A percentile compares a stretch with the other conserved stretches of the same genome.
Evolutionary conservation across 2,797 vertebrate genomes (phyloP).

Genomic region (Xerus rutilus): DNA sequence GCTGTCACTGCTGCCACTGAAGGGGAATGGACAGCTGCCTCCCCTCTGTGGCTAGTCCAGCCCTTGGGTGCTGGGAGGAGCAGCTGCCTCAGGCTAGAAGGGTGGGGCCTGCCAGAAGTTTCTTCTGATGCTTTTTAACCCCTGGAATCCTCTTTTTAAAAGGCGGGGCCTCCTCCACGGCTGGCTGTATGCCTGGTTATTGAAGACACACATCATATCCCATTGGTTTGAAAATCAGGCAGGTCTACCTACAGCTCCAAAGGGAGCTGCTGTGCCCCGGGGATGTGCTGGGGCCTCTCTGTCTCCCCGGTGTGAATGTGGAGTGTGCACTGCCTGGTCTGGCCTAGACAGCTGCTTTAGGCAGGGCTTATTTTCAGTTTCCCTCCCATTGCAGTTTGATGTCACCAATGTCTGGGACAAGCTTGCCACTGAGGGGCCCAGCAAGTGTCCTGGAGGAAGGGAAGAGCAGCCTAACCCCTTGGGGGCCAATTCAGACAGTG

Average conservation of each 20-base stretch:
- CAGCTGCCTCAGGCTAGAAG: neutral
- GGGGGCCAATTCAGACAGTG: neutral
- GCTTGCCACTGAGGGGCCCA: rapidly evolving
- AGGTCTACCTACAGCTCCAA: neutral
- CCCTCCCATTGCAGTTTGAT: rapidly evolving
- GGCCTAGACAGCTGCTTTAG: neutral
- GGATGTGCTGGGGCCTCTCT: too few species aligned
- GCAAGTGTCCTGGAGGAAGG: neutral
- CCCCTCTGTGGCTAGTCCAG: rapidly evolving
- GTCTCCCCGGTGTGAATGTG: too few species aligned
- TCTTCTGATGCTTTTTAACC: neutral
- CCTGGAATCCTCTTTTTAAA: neutral
- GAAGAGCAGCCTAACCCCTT: neutral
- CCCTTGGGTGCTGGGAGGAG: neutral
- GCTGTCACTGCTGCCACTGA: neutral
- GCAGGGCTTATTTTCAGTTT: neutral
- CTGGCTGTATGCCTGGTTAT: neutral
- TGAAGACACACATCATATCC: rapidly evolving
- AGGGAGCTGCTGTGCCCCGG: neutral
- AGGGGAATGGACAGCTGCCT: neutral
- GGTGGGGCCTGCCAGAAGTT: too few species aligned
- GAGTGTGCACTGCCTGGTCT: neutral
- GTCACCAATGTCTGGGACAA: neutral
- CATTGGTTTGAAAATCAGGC: neutral
- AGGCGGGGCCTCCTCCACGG: rapidly evolving